Base-by-base conservation (phyloP, 2,113 vertebrate genomes). In the Polypterus senegalus region DNA sequence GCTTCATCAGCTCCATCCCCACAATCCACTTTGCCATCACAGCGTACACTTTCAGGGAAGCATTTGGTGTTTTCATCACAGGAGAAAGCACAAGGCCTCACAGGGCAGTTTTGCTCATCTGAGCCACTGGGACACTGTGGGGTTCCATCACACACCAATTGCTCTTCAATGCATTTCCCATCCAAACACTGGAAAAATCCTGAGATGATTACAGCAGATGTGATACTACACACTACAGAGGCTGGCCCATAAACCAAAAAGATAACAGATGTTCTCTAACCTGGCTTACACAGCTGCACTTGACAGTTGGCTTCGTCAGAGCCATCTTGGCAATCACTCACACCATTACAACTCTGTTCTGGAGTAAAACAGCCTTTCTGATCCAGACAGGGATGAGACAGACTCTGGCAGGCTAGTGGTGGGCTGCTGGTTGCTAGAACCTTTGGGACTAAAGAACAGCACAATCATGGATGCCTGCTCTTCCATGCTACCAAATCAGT, bases 41-140 rank as follows among this genome's bases (percentile, higher is more conserved):
- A 86, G 0, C 79, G 44, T 78, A 79, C 83, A 62, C 76, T 78
- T 58, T 71, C n/a, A 0, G 83, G 82, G 51, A 87, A 27, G 1
- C 85, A 87, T 57, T 63, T 80, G 1, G 49, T 59, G 11, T 61
- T 54, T 9, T 63, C 1, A 0, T 85, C 83, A 0, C 83, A 88
- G 5, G 27, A 78, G 46, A 84, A 58, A 48, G 78, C 74, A 0
- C 85, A 87, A 0, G 73, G 71, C 3, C 66, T 70, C 0, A 53
- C 49, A 10, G 81, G 79, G 77, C 93, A 96, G 63, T 70, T 66
- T 0, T 2, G 1, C 67, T 96, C 93, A 6, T 96, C 92, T 0
- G 92, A 96, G 8, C 73, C 80, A 0, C 97, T 91, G 0, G 52
- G 69, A 56, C 93, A 97, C 48, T 97, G 89, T 0, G 60, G 60